Conservation (phyloP, 1,140 invertebrate species). For the Mesaphorura yosii region DNA sequence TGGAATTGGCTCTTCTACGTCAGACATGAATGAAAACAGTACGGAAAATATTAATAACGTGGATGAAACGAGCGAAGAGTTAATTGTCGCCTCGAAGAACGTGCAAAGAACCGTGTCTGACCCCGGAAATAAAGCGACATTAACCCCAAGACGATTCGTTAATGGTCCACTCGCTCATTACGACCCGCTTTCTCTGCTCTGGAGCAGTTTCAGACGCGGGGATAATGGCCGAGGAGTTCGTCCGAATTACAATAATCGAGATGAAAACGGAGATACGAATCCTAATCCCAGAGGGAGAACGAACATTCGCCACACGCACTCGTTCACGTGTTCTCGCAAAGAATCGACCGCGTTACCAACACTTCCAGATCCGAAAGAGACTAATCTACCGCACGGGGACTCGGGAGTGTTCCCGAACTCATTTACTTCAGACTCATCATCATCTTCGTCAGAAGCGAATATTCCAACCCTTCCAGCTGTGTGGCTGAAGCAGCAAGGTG, state of each 20-base stretch:
- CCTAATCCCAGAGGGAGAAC: conserved; percentile 26
- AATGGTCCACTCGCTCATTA: conserved; percentile 29
- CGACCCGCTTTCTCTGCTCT: conserved; percentile 28
- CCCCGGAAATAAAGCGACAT: conserved; percentile 28
- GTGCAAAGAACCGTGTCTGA: conserved; percentile 30
- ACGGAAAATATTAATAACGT: conserved; percentile 25
- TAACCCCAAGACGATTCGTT: conserved; percentile 28
- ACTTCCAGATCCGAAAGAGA: conserved; percentile 6
- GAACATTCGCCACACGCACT: conserved; percentile 31
- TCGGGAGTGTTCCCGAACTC: conserved; percentile 26
- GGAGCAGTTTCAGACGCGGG: conserved; percentile 28
- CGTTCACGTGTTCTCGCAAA: conserved; percentile 28
- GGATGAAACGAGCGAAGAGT: conserved; percentile 18
- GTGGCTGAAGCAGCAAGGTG: conserved; percentile 48
- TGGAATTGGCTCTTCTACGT: conserved; percentile 28
- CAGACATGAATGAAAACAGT: conserved; percentile 33
- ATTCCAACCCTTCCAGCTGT: conserved; percentile 47
- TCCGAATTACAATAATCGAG: background rate
- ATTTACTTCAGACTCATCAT: conserved; percentile 29
- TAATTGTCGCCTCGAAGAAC: conserved; percentile 21
- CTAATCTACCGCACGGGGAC: conserved; percentile 27
- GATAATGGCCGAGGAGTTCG: conserved; percentile 6
- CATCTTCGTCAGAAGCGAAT: conserved; percentile 33
- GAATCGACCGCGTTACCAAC: conserved; percentile 9
- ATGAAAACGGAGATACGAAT: conserved; percentile 7